Conservation (phyloP, 1,140 invertebrate species). For the Megalopta genalis region DNA sequence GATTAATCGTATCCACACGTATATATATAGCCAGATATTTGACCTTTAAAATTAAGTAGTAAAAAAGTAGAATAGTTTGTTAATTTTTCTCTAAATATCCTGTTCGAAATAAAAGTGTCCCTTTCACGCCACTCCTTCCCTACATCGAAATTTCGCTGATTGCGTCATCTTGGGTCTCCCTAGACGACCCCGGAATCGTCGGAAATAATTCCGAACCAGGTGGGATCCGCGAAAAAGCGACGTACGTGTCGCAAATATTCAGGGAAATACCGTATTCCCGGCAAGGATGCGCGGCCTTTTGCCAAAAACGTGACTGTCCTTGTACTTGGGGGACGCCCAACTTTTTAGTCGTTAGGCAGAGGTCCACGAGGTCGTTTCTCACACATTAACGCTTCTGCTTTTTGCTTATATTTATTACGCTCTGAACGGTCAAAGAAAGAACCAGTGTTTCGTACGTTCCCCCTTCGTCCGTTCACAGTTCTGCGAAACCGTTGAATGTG, state of each 20-base stretch:
- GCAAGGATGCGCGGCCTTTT: conserved; percentile 58
- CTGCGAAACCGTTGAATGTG: background rate
- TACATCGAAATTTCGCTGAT: background rate
- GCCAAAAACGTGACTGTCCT: conserved; percentile 58
- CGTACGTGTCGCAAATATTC: conserved; percentile 39
- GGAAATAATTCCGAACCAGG: conserved; percentile 42
- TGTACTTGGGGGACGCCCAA: conserved; percentile 31
- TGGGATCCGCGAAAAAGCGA: background rate
- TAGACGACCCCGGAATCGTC: background rate
- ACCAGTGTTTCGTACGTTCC: background rate
- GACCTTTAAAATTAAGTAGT: too few species aligned
- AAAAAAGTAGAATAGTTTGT: background rate
- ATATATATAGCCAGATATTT: too few species aligned
- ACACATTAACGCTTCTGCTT: background rate
- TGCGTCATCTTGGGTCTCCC: background rate
- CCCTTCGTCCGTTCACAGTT: background rate
- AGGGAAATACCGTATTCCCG: conserved; percentile 23
- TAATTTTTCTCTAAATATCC: too few species aligned
- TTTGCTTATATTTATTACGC: background rate
- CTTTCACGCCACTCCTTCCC: too few species aligned
- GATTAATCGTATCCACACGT: too few species aligned
- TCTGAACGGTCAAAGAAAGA: background rate
- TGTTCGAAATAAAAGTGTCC: too few species aligned
- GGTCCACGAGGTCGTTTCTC: conserved; percentile 21
- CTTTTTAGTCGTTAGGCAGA: conserved; percentile 44